Percentiles rank a stretch among this genome's conserved stretches.
These are phyloP conservation scores for Eucriotettix oculatus DNA, from an alignment of 2,888 invertebrate genomes.

Conservation along the genomic window DNA sequence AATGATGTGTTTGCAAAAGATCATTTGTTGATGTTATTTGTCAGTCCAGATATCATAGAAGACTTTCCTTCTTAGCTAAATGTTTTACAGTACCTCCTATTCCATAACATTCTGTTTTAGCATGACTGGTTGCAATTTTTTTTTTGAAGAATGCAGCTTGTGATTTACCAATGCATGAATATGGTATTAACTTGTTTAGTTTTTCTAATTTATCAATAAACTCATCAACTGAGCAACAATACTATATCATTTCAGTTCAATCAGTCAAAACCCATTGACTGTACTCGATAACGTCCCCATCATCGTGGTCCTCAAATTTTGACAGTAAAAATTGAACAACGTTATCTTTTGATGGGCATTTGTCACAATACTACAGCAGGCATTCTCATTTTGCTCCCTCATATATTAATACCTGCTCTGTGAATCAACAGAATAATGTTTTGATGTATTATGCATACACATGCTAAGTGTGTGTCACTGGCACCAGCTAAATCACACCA, in stretches of 20 bases:
- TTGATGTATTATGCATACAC: not conserved
- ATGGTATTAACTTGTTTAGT: not conserved
- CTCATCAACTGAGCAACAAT: not conserved
- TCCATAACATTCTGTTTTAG: not conserved
- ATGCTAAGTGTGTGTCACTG: not conserved
- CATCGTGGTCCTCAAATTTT: not conserved
- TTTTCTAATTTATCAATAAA: not conserved
- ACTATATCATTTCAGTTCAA: not conserved
- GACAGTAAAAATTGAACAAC: not conserved
- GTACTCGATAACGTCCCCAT: not conserved
- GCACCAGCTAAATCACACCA: constrained; percentile 1
- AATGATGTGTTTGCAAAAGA: not conserved
- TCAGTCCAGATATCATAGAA: not conserved
- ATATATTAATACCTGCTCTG: not conserved
- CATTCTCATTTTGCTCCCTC: constrained; percentile 1
- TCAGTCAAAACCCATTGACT: constrained; percentile 2
- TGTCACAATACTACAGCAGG: not conserved
- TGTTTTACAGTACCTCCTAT: not conserved
- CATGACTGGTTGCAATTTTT: not conserved
- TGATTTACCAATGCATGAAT: not conserved
- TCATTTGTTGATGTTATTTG: not conserved
- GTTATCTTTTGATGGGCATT: not conserved
- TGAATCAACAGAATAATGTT: constrained; percentile 1
- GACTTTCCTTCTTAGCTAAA: not conserved
- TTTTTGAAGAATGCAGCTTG: not conserved